Evolutionary conservation across 1,140 invertebrate genomes (phyloP).

Genomic region (Bombus huntii): DNA sequence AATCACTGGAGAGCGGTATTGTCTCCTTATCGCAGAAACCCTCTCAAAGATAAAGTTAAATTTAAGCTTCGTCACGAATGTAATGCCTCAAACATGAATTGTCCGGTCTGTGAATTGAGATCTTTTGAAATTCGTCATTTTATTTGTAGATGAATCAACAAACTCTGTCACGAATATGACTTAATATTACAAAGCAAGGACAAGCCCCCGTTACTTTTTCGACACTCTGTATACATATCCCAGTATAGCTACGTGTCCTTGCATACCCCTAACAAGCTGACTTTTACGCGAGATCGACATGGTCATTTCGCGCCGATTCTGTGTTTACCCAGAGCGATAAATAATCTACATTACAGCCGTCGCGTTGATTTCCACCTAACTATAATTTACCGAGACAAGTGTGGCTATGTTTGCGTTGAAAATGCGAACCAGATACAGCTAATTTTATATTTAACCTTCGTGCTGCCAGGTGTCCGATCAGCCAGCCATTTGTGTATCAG

Average conservation of each 20-base stretch:
- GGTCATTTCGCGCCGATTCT: background rate
- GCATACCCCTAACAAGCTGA: background rate
- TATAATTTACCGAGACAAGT: constrained; percentile 11
- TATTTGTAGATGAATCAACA: no score
- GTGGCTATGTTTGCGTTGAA: background rate
- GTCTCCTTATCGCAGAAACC: no score
- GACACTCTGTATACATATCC: no score
- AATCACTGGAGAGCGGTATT: no score
- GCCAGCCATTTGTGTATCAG: background rate
- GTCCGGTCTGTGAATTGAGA: background rate
- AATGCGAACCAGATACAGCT: constrained; percentile 22
- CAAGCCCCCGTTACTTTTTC: no score
- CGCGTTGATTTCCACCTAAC: background rate
- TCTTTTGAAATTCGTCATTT: no score
- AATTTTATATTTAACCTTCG: constrained; percentile 40
- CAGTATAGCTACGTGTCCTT: background rate
- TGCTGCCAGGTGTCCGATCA: background rate
- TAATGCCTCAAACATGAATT: background rate
- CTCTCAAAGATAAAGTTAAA: background rate
- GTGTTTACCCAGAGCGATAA: background rate
- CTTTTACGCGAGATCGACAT: background rate
- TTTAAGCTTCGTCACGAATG: background rate
- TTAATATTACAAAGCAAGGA: no score
- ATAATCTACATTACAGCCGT: constrained; percentile 13
- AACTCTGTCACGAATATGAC: no score